Evolutionary conservation across 37 sponge, comb jelly and placozoan species (phyloP).

Genomic region (Haliclona indistincta): DNA sequence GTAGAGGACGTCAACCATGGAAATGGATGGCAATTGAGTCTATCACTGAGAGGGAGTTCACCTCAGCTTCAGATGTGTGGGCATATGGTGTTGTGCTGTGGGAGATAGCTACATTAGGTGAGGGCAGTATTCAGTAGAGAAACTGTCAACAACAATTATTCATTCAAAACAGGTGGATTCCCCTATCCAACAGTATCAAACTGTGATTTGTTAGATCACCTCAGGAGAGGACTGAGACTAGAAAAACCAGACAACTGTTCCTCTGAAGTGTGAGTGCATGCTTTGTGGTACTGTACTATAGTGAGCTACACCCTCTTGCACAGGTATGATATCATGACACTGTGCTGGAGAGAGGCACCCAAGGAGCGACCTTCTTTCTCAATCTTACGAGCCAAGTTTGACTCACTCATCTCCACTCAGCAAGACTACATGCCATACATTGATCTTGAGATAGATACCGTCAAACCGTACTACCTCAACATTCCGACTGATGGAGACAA

Average conservation of each 20-base stretch:
- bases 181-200: slow-evolving; percentile 49
- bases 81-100: slow-evolving; percentile 71
- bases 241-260: slow-evolving; percentile 58
- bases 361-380: slow-evolving; percentile 47
- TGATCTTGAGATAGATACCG: slow-evolving; percentile 11
- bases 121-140: neutral
- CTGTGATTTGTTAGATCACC: slow-evolving; percentile 19
- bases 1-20: slow-evolving; percentile 66
- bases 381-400: slow-evolving; percentile 19
- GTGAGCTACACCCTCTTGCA: too few species aligned
- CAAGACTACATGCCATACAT: slow-evolving; percentile 1
- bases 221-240: slow-evolving; percentile 36
- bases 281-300: neutral
- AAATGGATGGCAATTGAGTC: slow-evolving; percentile 88
- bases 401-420: slow-evolving; percentile 7
- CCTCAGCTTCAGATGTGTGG: slow-evolving; percentile 78
- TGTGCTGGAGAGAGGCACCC: slow-evolving; percentile 52
- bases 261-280: slow-evolving; percentile 40
- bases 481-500: too few species aligned
- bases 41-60: slow-evolving; percentile 67
- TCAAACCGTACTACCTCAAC: neutral
- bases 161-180: slow-evolving; percentile 43
- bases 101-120: slow-evolving; percentile 81
- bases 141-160: neutral
- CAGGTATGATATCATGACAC: slow-evolving; percentile 62